phyloP scores from a whole-genome alignment of 1,140 invertebrate genomes.

The Scylla paramamosain region DNA sequence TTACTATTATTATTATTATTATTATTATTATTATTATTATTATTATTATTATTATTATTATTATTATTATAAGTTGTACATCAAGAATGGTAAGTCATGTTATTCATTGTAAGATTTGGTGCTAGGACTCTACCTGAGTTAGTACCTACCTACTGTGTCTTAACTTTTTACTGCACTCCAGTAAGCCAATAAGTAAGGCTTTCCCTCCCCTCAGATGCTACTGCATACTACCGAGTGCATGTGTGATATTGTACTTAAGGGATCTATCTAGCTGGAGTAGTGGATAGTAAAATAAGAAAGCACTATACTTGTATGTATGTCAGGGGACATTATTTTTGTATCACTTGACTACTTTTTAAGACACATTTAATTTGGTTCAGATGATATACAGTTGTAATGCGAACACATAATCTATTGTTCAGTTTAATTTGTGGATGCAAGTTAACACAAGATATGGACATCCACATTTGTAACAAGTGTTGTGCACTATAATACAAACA shows the following conservation, averaged over 20 bases:
- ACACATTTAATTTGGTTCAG: not conserved
- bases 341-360: not conserved
- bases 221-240: not conserved
- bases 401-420: no score
- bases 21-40: no score
- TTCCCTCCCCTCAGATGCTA: not conserved
- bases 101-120: not conserved
- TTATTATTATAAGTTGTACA: no score
- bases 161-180: not conserved
- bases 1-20: no score
- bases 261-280: not conserved
- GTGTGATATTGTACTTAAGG: conserved; percentile 5
- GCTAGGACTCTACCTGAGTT: not conserved
- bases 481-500: not conserved
- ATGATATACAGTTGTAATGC: not conserved
- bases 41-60: no score
- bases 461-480: not conserved
- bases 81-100: not conserved
- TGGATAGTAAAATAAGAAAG: not conserved
- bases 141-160: no score
- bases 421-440: not conserved
- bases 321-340: conserved; percentile 14
- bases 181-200: not conserved
- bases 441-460: not conserved
- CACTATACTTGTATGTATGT: not conserved